Evolutionary conservation across 2,888 invertebrate species (phyloP), one percentile per base, ranked within the genome.

Genomic region (Stenodera caucasica): DNA sequence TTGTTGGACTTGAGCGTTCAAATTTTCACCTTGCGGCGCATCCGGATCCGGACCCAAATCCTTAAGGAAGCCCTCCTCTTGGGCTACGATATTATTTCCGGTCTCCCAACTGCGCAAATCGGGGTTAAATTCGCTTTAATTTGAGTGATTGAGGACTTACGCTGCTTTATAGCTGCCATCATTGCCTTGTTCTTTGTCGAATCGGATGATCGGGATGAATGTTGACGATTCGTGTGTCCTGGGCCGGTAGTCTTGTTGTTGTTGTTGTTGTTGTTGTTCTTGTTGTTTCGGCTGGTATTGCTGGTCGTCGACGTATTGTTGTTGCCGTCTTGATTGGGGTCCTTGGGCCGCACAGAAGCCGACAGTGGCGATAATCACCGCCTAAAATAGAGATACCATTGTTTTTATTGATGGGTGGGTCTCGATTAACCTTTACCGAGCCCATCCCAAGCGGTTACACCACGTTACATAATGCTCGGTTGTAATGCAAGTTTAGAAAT

Each of bases 21-120:
- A 82, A 49, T 82, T 80, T 26, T 88, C 89, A n/a, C 88, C 88
- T 59, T 86, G 77, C 26, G 33, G 33, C 8, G 69, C 63, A 49
- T 80, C 77, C 52, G 77, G 76, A 66, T 80, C 78, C 15, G 83
- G 84, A 30, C 81, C 81, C 29, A 84, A 74, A 60, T 83, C 82
- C 79, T 88, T 92, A 64, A 92, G 80, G 82, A 84, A 90, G 67
- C 92, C 92, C 71, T 88, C 85, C 79, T 92, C 92, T 80, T 91
- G 86, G 32, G 91, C 90, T 2, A 88, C 81, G 67, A 92, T 92
- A 78, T 90, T 86, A 82, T 92, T 92, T 21, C 92, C 92, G 61
- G 92, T 92, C 80, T 92, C 92, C 75, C 91, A 92, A 68, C 90
- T 90, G 78, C n/a, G n/a, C n/a, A n/a, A n/a, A n/a, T n/a, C n/a